Percentiles rank a stretch among this genome's conserved stretches.
phyloP scores from a whole-genome alignment of 2,797 vertebrate genomes.

The Sylvia borin region DNA sequence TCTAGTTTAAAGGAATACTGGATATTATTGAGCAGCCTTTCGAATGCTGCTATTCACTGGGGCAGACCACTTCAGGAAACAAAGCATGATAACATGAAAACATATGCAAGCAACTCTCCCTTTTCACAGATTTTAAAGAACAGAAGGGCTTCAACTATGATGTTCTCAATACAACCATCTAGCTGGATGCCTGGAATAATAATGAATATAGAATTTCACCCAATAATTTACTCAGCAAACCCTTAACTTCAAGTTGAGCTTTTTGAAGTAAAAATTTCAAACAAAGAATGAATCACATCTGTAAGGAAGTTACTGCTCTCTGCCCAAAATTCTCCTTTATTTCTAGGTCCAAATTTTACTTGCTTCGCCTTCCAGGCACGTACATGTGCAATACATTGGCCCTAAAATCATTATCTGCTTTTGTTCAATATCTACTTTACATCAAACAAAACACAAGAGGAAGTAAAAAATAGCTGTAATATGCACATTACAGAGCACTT shows the following conservation, averaged over 20 bases:
- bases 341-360: constrained; percentile 17
- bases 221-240: neutral
- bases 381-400: constrained; percentile 26
- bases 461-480: constrained; percentile 60
- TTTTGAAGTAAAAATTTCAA: constrained; percentile 38
- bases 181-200: neutral
- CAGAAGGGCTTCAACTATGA: neutral
- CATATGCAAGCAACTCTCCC: neutral
- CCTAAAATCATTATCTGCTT: constrained; percentile 44
- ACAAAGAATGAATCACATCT: constrained; percentile 7
- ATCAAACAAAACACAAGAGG: constrained; percentile 47
- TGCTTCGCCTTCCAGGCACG: neutral
- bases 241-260: neutral
- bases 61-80: neutral
- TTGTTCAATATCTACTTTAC: constrained; percentile 56
- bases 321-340: neutral
- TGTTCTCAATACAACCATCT: neutral
- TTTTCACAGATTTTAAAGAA: neutral
- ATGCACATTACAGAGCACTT: constrained; percentile 36
- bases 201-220: constrained; percentile 1
- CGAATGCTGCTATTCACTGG: neutral
- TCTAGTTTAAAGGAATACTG: neutral
- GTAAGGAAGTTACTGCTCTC: neutral
- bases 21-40: neutral
- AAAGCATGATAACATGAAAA: neutral